phyloP scores from a whole-genome alignment of 2,888 invertebrate species.

The Anthoptus insignis region DNA sequence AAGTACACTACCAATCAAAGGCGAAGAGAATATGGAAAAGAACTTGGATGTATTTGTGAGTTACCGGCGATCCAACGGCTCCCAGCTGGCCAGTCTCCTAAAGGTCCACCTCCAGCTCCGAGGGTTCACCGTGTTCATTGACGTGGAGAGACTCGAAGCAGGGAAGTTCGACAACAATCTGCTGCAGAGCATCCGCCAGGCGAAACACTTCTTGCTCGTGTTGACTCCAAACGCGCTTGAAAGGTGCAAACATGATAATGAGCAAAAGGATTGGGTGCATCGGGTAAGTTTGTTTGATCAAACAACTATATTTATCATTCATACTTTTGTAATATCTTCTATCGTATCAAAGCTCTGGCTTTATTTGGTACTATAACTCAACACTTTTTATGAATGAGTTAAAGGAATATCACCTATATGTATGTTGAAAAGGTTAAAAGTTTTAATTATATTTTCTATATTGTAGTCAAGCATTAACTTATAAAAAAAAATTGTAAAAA shows the following conservation, averaged over 20 bases:
- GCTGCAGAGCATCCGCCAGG: constrained; percentile 98
- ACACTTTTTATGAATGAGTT: too few relatives aligned
- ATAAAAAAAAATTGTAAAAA: too few relatives aligned
- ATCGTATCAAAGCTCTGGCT: too few relatives aligned
- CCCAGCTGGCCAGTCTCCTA: constrained; percentile 97
- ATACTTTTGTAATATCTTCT: too few relatives aligned
- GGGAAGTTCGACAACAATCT: constrained; percentile 99
- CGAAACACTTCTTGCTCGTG: constrained; percentile 98
- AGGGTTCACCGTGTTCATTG: constrained; percentile 99
- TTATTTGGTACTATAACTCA: too few relatives aligned
- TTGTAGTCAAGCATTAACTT: too few relatives aligned
- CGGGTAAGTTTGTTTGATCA: constrained; percentile 95
- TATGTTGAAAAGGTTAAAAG: too few relatives aligned
- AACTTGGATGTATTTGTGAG: constrained; percentile 99
- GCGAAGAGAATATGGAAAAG: constrained; percentile 94
- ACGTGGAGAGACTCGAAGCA: constrained; percentile 98
- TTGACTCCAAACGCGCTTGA: constrained; percentile 98
- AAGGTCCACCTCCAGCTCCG: constrained; percentile 99
- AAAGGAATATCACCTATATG: too few relatives aligned
- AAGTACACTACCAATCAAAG: constrained; percentile 89
- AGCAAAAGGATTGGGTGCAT: constrained; percentile 99
- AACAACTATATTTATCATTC: too few relatives aligned
- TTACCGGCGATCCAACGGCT: constrained; percentile 98
- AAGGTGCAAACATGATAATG: constrained; percentile 96
- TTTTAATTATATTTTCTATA: too few relatives aligned